These are phyloP conservation scores for Pogonophryne albipinna DNA, from an alignment of 2,797 vertebrate genomes.

Conservation along the genomic window DNA sequence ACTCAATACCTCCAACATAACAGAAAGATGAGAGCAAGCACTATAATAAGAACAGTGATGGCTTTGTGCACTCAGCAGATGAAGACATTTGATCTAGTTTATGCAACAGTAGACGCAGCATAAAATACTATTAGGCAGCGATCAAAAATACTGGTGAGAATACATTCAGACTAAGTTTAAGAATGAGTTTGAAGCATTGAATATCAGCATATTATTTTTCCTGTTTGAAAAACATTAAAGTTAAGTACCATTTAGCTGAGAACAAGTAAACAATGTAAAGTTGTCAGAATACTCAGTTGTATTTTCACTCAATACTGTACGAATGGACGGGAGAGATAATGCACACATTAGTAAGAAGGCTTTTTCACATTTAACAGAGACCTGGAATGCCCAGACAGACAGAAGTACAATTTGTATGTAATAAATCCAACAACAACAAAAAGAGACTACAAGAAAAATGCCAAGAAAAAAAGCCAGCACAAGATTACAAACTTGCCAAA, in stretches of 20 bases:
- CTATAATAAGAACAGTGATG: background rate
- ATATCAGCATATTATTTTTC: slow-evolving; percentile 18
- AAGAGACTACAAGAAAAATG: no score
- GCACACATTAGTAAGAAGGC: slow-evolving; percentile 37
- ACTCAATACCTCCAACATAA: slow-evolving; percentile 14
- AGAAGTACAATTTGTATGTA: slow-evolving; percentile 16
- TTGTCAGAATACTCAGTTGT: slow-evolving; percentile 39
- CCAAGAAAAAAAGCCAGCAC: slow-evolving; percentile 8
- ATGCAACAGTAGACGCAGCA: slow-evolving; percentile 12
- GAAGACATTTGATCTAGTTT: slow-evolving; percentile 24
- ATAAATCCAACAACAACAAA: slow-evolving; percentile 1
- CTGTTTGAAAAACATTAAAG: slow-evolving; percentile 33
- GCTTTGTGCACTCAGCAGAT: slow-evolving; percentile 26
- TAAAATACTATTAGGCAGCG: slow-evolving; percentile 41
- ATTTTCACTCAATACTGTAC: slow-evolving; percentile 42
- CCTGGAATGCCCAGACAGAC: slow-evolving; percentile 36
- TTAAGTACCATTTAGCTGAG: slow-evolving; percentile 47
- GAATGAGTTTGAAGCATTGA: slow-evolving; percentile 16
- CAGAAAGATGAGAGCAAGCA: slow-evolving; percentile 10
- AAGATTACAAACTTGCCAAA: slow-evolving; percentile 37
- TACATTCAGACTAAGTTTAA: slow-evolving; percentile 11
- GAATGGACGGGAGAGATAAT: slow-evolving; percentile 33
- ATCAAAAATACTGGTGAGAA: slow-evolving; percentile 26
- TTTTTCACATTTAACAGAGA: slow-evolving; percentile 64
- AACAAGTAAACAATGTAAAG: slow-evolving; percentile 43